Evolutionary conservation across 2,113 vertebrate genomes (phyloP), one percentile per base, ranked within the genome.

Genomic region (Burhinus oedicnemus): DNA sequence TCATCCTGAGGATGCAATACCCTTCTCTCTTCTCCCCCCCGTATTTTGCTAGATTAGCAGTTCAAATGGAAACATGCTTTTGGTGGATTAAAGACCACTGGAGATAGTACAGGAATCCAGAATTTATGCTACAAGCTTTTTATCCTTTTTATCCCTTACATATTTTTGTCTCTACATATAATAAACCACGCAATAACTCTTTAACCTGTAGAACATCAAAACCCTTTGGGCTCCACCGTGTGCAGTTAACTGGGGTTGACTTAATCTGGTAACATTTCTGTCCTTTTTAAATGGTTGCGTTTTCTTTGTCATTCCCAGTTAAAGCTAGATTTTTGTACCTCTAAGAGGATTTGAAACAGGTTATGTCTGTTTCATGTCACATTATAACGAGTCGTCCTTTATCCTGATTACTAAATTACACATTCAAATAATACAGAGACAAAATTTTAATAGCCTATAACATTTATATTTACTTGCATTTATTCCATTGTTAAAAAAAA

Each of bases 21-120:
- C 23, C 5, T 84, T 54, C 47, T 71, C 26, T 45, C 32, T 70
- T 79, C 42, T 85, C 2, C 40, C 16, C 7, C 21, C 44, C 71
- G 34, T 81, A 34, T 69, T 76, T 95, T 92, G 30, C 7, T 81
- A 88, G 70, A 81, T 88, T 77, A 96, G 30, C 62, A 93, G 52
- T 65, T 96, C 60, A 91, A 94, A 95, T 79, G 40, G 57, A 75
- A 88, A 88, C 83, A 78, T 38, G 30, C 13, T 76, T 93, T 87
- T 65, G 42, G 26, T 83, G 72, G 68, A 95, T 97, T 94, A 97
- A 83, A 20, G 57, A 84, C 40, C 75, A 66, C 89, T 94, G 75
- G 84, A 91, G 84, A 87, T 38, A 80, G 36, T 25, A 79, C 62
- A 92, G 76, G 71, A 92, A 90, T 65, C 30, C 45, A 71, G 54